phyloP scores from a whole-genome alignment of 2,113 vertebrate genomes.

The Todiramphus saurophagus region DNA sequence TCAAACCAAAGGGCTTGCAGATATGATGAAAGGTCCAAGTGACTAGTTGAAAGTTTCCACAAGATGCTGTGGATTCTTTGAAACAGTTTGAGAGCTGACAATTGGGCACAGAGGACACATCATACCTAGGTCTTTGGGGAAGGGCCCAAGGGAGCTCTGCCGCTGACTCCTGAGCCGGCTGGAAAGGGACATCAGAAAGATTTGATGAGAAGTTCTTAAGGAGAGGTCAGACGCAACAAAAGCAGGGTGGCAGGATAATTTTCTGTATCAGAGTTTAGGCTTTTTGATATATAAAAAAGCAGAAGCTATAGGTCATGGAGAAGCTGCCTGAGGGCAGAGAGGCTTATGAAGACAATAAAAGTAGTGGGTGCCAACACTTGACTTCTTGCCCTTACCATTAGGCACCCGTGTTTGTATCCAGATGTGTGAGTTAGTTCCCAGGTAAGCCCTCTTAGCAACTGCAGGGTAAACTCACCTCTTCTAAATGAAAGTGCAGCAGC shows the following conservation, averaged over 20 bases:
- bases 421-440: neutral
- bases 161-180: neutral
- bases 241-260: neutral
- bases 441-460: neutral
- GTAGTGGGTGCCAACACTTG: neutral
- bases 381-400: neutral
- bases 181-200: neutral
- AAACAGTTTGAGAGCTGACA: neutral
- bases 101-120: neutral
- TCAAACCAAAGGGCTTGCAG: neutral
- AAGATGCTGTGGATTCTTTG: neutral
- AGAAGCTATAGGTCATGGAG: neutral
- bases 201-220: neutral
- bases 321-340: neutral
- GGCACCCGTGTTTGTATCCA: neutral
- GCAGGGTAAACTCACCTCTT: neutral
- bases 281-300: neutral
- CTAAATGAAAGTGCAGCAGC: neutral
- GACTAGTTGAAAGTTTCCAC: neutral
- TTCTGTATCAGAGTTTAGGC: neutral
- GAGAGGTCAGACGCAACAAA: neutral
- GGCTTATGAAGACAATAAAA: neutral
- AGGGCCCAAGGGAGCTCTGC: neutral
- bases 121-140: neutral
- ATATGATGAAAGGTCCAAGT: neutral